These are phyloP conservation scores for Scartelaos histophorus DNA, from an alignment of 2,113 vertebrate genomes.

Conservation along the genomic window DNA sequence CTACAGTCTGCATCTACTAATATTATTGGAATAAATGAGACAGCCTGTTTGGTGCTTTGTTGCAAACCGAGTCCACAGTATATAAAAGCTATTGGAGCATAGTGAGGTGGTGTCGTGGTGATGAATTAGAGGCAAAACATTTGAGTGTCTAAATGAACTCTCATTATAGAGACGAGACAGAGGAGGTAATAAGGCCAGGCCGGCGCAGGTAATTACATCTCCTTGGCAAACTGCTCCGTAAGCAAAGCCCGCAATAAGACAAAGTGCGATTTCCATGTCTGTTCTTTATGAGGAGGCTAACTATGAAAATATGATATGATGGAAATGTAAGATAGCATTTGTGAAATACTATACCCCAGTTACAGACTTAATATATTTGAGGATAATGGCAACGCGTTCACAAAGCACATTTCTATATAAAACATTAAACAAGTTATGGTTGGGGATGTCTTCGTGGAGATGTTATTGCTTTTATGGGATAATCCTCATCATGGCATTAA, in stretches of 20 bases:
- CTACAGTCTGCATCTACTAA: too few species aligned
- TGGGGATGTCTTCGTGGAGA: too few species aligned
- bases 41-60: background rate
- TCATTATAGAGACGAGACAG: slow-evolving; percentile 26
- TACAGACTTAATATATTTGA: too few species aligned
- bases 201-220: slow-evolving; percentile 11
- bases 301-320: background rate
- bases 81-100: slow-evolving; percentile 5
- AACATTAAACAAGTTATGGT: too few species aligned
- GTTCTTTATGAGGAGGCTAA: background rate
- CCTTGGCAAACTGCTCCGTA: background rate
- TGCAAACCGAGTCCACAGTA: background rate
- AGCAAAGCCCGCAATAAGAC: slow-evolving; percentile 13
- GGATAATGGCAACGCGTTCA: too few species aligned
- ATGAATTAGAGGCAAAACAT: slow-evolving; percentile 26
- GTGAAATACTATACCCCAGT: too few species aligned
- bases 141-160: slow-evolving; percentile 26
- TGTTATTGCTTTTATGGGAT: too few species aligned
- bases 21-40: too few species aligned
- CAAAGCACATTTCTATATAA: too few species aligned
- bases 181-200: slow-evolving; percentile 17
- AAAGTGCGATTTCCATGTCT: background rate
- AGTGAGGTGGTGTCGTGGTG: slow-evolving; percentile 15
- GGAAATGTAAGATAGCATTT: background rate
- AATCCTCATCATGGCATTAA: too few species aligned